Base-by-base conservation (phyloP, 2,113 vertebrate genomes). In the Dinomys branickii region DNA sequence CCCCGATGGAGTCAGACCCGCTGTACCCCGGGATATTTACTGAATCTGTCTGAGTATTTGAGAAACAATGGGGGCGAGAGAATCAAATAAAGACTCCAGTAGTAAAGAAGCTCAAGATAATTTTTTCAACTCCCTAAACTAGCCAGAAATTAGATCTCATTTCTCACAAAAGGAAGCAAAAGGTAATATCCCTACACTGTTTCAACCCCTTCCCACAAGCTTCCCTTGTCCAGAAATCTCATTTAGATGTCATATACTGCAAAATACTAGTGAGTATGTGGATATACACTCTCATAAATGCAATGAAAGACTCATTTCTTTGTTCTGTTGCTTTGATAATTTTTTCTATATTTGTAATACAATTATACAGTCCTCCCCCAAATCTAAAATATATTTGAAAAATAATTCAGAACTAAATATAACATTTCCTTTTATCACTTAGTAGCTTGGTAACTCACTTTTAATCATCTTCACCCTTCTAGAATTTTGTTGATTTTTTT, bases 111-210 rank as follows among this genome's bases (percentile, higher is more conserved):
- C 41, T 67, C 47, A 44, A 41, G 28, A 59, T 35, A 28, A 91
- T 75, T 78, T 35, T 88, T 75, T 85, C 35, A 85, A 12, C 28
- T 93, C n/a, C n/a, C 26, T 52, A 54, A 77, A 38, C 73, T 65
- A 90, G 24, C 28, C 30, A 73, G 47, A 33, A 90, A 88, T 56
- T 73, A 85, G 33, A 24, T 59, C 80, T 67, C 30, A n/a, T 65
- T 84, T 91, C 71, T 94, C 38, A 91, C 73, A 63, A 88, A 96
- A 85, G 44, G 91, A 67, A 85, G 69, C 73, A 96, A 84, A 65
- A 81, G 67, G 73, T 85, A 73, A 59, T 2, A 9, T 28, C n/a
- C 13, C 73, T 63, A 17, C 50, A 7, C 19, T 47, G 7, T 61
- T 35, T 4, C 41, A 83, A 80, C 0, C 3, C 17, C 54, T 12